phyloP scores from a whole-genome alignment of 2,888 invertebrate genomes.

The Leptinotarsa juncta region DNA sequence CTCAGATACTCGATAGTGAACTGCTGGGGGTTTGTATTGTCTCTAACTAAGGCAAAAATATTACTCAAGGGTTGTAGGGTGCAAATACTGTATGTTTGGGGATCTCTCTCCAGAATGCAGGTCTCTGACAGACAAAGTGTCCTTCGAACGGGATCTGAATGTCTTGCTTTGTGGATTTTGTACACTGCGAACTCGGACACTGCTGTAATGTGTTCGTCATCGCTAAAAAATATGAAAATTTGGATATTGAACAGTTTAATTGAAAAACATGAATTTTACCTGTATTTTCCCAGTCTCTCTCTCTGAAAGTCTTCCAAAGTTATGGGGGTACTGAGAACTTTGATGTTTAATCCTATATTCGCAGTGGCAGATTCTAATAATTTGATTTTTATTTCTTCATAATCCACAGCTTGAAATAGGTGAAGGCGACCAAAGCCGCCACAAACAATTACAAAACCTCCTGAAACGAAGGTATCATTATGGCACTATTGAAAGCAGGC shows the following conservation, averaged over 20 bases:
- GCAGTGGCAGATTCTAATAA: conserved; percentile 85
- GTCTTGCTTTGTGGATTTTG: conserved; percentile 85
- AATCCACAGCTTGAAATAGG: conserved; percentile 86
- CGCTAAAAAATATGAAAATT: conserved; percentile 68
- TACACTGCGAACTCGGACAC: conserved; percentile 96
- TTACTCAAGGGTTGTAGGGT: conserved; percentile 85
- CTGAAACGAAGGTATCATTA: conserved; percentile 44
- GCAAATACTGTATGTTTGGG: conserved; percentile 94
- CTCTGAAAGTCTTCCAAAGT: conserved; percentile 87
- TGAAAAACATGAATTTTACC: conserved; percentile 67
- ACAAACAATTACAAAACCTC: conserved; percentile 91
- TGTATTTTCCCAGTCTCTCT: conserved; percentile 92
- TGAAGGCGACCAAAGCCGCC: conserved; percentile 93
- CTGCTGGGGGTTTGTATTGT: conserved; percentile 90
- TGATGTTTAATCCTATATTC: conserved; percentile 85
- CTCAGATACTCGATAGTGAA: conserved; percentile 95
- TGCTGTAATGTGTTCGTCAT: conserved; percentile 95
- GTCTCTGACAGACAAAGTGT: conserved; percentile 95
- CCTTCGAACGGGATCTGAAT: conserved; percentile 86
- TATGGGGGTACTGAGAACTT: conserved; percentile 81
- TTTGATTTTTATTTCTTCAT: conserved; percentile 88
- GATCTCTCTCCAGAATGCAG: conserved; percentile 96
- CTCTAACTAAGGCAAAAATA: conserved; percentile 91
- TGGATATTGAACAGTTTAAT: background rate
- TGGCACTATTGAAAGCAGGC: no score